Base-by-base conservation (phyloP, 2,113 vertebrate species). In the Plecturocebus donacophilus region DNA sequence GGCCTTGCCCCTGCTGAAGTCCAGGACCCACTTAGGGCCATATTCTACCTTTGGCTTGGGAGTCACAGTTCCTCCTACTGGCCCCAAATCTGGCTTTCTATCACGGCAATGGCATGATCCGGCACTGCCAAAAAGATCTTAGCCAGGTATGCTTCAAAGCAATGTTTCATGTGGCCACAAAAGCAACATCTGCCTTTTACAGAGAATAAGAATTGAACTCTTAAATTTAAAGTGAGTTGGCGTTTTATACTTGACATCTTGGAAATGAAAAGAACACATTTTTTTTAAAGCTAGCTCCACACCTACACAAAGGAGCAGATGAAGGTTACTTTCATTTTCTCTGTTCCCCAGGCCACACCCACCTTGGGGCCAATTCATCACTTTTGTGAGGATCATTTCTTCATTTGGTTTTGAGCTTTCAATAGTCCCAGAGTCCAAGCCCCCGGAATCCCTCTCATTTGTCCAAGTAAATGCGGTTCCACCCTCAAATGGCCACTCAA, bases 221-320 rank as follows among this genome's bases (percentile, higher is more conserved):
- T 87, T 58, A 95, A 91, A 61, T 64, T 66, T 61, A 82, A 86
- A 45, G 8, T 64, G 88, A 91, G 77, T 82, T 91, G 52, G 71
- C 2, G 1, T 85, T 95, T 97, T 58, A 58, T 32, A 91, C 2
- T 85, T 80, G 27, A 94, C 35, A 35, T 88, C 75, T 75, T 75
- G 83, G 80, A 90, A 90, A 94, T 68, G 49, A 54, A 87, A 95
- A 96, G 40, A 70, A 25, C 73, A 95, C 17, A 42, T 56, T 96
- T 94, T 94, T 84, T 30, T 8, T 73, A 91, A 94, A 90, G 84
- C 47, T 76, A 84, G 77, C 52, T 68, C 38, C 52, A 91, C 35
- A 88, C 71, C 52, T 92, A 71, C 32, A 58, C 27, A 66, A 38
- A 82, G 70, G 91, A 35, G n/a, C 47, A 87, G 45, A 21, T 11